These are phyloP conservation scores for Percopsis transmontana DNA, from an alignment of 2,113 vertebrate species.

Conservation along the genomic window DNA sequence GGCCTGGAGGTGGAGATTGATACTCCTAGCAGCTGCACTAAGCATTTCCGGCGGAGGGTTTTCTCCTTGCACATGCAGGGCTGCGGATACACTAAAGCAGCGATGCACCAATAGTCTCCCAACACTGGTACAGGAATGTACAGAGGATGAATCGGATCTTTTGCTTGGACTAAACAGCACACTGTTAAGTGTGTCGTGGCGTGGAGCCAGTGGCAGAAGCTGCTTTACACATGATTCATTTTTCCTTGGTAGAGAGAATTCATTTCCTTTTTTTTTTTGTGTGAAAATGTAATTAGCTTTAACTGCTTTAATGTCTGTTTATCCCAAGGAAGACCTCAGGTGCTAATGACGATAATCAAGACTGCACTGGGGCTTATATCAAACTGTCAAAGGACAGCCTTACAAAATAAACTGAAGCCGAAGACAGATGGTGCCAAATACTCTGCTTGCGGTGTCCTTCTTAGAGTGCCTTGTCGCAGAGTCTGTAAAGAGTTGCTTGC, in stretches of 20 bases:
- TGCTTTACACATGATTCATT: background rate
- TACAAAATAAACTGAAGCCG: conserved; percentile 43
- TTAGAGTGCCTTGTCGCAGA: conserved; percentile 56
- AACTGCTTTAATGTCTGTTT: background rate
- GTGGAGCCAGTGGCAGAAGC: no score
- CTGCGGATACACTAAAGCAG: conserved; percentile 36
- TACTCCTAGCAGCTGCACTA: conserved; percentile 79
- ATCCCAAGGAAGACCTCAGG: background rate
- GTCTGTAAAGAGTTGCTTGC: conserved; percentile 43
- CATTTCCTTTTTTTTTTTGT: background rate
- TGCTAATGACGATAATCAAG: background rate
- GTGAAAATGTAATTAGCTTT: background rate
- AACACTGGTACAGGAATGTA: background rate
- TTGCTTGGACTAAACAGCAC: background rate
- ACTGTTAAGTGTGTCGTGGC: no score
- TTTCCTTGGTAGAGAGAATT: background rate
- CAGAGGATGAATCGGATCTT: background rate
- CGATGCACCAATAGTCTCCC: conserved; percentile 18
- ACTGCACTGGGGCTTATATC: background rate
- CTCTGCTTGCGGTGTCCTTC: conserved; percentile 42
- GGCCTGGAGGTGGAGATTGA: conserved; percentile 77
- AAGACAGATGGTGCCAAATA: conserved; percentile 55
- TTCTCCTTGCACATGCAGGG: conserved; percentile 57
- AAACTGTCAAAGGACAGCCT: conserved; percentile 24
- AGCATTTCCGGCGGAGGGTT: conserved; percentile 74